Evolutionary conservation across 2,113 vertebrate species (phyloP).

Genomic region (Epinephelus cyanopodus): DNA sequence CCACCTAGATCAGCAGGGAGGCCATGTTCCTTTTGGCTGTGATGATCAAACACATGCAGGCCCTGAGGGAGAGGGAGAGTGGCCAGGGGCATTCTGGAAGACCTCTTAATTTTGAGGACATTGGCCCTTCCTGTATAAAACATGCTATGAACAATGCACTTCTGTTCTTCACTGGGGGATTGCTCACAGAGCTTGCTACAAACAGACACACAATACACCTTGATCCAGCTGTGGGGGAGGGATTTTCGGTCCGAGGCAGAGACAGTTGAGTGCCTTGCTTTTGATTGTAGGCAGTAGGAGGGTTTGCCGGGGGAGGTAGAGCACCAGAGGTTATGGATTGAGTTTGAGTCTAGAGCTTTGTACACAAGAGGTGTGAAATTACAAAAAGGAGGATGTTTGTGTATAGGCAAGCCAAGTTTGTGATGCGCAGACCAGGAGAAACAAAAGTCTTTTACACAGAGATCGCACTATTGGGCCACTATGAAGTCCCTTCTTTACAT

Average conservation of each 20-base stretch:
- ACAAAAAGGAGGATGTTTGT: background rate
- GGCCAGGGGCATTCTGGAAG: background rate
- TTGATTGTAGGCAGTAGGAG: background rate
- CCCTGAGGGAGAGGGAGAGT: conserved; percentile 2
- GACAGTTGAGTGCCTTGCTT: background rate
- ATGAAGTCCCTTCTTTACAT: no score
- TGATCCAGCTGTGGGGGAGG: conserved; percentile 1
- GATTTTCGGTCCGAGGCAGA: background rate
- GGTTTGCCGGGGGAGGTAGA: background rate
- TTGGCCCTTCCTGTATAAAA: conserved; percentile 13
- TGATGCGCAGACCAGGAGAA: background rate
- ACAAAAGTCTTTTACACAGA: background rate
- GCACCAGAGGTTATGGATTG: background rate
- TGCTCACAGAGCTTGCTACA: conserved; percentile 11
- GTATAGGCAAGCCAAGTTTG: background rate
- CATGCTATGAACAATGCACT: conserved; percentile 18
- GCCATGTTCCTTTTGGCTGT: conserved; percentile 27
- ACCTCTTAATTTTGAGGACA: conserved; percentile 20
- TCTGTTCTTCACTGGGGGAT: conserved; percentile 14
- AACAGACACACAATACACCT: background rate
- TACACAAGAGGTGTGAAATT: background rate
- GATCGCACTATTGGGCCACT: no score
- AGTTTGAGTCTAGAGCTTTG: conserved; percentile 16
- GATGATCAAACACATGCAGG: conserved; percentile 33
- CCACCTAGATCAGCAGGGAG: conserved; percentile 31